Evolutionary conservation across 2,797 vertebrate species (phyloP).

Genomic region (Clarias laeviceps): DNA sequence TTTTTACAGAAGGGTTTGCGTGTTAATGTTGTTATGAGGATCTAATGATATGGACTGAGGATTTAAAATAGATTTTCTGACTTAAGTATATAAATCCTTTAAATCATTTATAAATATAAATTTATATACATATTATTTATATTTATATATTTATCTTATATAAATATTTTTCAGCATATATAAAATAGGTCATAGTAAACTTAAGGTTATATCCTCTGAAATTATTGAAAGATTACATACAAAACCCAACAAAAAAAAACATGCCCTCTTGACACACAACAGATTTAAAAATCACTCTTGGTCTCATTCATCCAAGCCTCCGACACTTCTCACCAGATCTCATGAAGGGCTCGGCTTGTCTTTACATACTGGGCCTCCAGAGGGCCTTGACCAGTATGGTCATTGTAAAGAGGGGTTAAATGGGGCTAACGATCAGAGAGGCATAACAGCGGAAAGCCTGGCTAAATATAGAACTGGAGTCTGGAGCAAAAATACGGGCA

Average conservation of each 20-base stretch:
- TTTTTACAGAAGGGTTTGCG: background rate
- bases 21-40: background rate
- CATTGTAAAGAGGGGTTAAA: constrained; percentile 75
- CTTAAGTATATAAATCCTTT: too few relatives aligned
- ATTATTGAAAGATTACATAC: background rate
- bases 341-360: constrained; percentile 25
- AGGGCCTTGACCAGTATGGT: constrained; percentile 50
- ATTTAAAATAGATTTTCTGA: background rate
- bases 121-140: too few relatives aligned
- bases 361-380: constrained; percentile 36
- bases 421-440: constrained; percentile 78
- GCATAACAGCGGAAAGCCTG: constrained; percentile 74
- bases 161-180: background rate
- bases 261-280: background rate
- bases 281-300: background rate
- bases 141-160: too few relatives aligned
- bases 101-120: too few relatives aligned
- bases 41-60: background rate
- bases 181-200: background rate
- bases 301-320: background rate
- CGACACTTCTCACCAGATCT: constrained; percentile 4
- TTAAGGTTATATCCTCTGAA: background rate
- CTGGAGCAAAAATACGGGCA: constrained; percentile 60
- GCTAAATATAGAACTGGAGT: constrained; percentile 81
- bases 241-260: background rate